A percentile compares a stretch with the other conserved stretches of the same genome.
phyloP scores from a whole-genome alignment of 2,797 vertebrate species.

The Sebastes wilsoni region DNA sequence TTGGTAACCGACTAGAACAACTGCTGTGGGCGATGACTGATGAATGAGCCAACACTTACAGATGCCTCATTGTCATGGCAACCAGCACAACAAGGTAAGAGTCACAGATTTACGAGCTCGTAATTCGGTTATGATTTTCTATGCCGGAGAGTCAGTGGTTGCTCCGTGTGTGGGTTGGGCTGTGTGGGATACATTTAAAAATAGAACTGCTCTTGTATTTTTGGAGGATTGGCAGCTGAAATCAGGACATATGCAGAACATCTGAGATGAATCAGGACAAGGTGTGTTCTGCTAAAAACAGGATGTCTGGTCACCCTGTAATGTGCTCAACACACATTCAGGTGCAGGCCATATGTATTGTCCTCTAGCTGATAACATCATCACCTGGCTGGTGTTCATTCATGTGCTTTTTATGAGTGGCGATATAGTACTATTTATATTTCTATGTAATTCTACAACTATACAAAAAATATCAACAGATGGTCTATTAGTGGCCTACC shows the following conservation, averaged over 20 bases:
- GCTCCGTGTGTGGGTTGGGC: conserved; percentile 1
- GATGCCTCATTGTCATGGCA: conserved; percentile 3
- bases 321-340: background rate
- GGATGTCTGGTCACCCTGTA: background rate
- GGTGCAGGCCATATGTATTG: background rate
- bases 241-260: conserved; percentile 4
- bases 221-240: conserved; percentile 4
- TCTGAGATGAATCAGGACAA: background rate
- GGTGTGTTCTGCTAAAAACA: background rate
- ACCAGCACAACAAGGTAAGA: conserved; percentile 23
- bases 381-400: background rate
- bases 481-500: background rate
- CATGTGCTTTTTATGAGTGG: background rate
- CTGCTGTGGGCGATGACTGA: background rate
- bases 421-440: background rate
- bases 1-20: background rate
- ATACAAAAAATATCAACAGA: background rate
- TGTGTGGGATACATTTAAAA: conserved; percentile 5
- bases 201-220: background rate
- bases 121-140: background rate
- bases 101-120: background rate
- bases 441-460: background rate
- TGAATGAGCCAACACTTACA: background rate
- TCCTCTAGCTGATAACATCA: background rate
- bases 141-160: background rate